A percentile compares a stretch with the other conserved stretches of the same genome.
Evolutionary conservation across 2,113 vertebrate species (phyloP).

Genomic region (Actenoides lindsayi): DNA sequence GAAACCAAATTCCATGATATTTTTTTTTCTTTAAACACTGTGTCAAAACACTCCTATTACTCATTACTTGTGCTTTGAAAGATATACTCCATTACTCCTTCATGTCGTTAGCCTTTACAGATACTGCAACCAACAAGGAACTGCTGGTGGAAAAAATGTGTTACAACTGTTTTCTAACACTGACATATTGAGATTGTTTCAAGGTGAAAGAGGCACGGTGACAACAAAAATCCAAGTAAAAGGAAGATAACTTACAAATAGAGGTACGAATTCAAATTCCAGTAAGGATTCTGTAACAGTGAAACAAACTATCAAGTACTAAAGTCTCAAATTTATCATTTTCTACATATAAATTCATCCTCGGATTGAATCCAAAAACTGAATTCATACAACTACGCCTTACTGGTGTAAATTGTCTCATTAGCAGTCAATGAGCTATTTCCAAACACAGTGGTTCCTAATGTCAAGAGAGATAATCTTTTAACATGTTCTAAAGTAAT

Average conservation of each 20-base stretch:
- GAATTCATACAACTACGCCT: neutral
- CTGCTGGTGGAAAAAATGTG: neutral
- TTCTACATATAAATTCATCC: neutral
- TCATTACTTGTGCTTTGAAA: slow-evolving; percentile 28
- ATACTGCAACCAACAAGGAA: slow-evolving; percentile 7
- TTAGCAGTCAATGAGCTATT: neutral
- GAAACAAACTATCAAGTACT: neutral
- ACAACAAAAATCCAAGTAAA: neutral
- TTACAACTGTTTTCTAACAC: neutral
- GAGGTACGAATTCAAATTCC: neutral
- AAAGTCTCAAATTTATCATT: neutral
- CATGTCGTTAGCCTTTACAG: neutral
- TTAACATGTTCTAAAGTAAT: neutral
- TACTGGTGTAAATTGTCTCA: neutral
- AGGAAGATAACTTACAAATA: neutral
- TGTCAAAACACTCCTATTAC: slow-evolving; percentile 49
- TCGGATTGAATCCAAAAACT: neutral
- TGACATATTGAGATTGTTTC: neutral
- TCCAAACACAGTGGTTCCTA: neutral
- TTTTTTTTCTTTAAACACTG: slow-evolving; percentile 29
- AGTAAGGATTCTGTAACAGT: neutral
- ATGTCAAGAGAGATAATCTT: neutral
- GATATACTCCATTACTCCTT: slow-evolving; percentile 32
- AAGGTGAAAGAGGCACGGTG: neutral
- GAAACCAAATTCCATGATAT: slow-evolving; percentile 42